Evolutionary conservation across 2,888 invertebrate species (phyloP).

Genomic region (Gastrophysa polygoni): DNA sequence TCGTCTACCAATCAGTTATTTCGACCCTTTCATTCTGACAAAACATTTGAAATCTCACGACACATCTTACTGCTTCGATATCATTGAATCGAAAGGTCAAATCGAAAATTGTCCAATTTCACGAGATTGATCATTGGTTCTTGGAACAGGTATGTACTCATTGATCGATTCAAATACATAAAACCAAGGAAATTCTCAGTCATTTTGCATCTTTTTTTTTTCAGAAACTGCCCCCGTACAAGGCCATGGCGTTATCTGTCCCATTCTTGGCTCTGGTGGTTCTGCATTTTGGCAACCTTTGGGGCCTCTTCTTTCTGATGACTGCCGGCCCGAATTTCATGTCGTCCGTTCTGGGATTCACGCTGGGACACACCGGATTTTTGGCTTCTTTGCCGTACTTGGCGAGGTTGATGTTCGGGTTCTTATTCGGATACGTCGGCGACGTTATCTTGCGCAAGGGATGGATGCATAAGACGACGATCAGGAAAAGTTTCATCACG

Average conservation of each 20-base stretch:
- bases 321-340: conserved; percentile 78
- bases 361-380: conserved; percentile 14
- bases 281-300: conserved; percentile 76
- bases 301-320: conserved; percentile 76
- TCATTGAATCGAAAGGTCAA: no score
- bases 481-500: conserved; percentile 30
- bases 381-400: conserved; percentile 43
- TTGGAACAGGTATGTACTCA: no score
- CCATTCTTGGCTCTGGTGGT: conserved; percentile 72
- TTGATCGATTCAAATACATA: no score
- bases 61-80: no score
- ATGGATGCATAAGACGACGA: conserved; percentile 27
- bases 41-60: no score
- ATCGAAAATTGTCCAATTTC: no score
- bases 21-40: no score
- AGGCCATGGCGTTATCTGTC: conserved; percentile 65
- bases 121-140: no score
- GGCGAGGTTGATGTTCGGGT: conserved; percentile 36
- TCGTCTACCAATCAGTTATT: no score
- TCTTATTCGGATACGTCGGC: conserved; percentile 40
- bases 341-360: conserved; percentile 71
- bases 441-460: conserved; percentile 37
- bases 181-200: no score
- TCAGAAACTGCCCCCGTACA: conserved; percentile 70
- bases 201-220: conserved; percentile 42